Base-by-base conservation (phyloP, 2,797 vertebrate genomes). In the Amniataba percoides region DNA sequence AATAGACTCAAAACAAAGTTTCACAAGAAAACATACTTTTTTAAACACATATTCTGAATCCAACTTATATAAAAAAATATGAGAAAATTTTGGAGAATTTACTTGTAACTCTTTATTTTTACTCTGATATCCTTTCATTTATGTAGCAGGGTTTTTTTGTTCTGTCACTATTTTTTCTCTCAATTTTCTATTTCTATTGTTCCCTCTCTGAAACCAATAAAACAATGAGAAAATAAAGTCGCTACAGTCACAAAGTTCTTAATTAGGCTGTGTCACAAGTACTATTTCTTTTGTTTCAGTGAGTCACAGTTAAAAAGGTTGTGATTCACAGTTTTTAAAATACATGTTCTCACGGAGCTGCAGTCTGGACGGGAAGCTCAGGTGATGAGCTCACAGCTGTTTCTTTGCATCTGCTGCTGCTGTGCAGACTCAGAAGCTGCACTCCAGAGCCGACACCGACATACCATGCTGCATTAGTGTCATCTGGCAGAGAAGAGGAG, bases 341-440 rank as follows among this genome's bases (percentile, higher is more conserved):
- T 4, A 43, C 5, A 3, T 19, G n/a, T 57, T 69, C 27, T 13
- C 23, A 64, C 18, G 23, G 48, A 46, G 68, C 65, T 74, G 70
- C 64, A 23, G 57, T 8, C 4, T 59, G 58, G 58, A 58, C 53
- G n/a, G 65, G 70, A 88, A 81, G 59, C 79, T 55, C 88, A 88
- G 87, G 79, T 88, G 87, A 89, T 71, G 40, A 51, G 36, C 60
- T 76, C 77, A 68, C 90, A 90, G 89, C 88, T 90, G 88, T 57
- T 63, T 4, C 0, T 64, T 70, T 74, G 78, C 69, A 78, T 81
- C 85, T 75, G 78, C 84, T 77, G 74, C 83, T 71, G 72, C 82
- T 69, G 57, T 23, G 68, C 53, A 69, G 59, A 75, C 72, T 65
- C 70, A 27, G 48, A 57, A 52, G 71, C 73, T 70, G 65, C 6